Evolutionary conservation across 2,888 invertebrate species (phyloP).

Genomic region (Marronus borbonicus): DNA sequence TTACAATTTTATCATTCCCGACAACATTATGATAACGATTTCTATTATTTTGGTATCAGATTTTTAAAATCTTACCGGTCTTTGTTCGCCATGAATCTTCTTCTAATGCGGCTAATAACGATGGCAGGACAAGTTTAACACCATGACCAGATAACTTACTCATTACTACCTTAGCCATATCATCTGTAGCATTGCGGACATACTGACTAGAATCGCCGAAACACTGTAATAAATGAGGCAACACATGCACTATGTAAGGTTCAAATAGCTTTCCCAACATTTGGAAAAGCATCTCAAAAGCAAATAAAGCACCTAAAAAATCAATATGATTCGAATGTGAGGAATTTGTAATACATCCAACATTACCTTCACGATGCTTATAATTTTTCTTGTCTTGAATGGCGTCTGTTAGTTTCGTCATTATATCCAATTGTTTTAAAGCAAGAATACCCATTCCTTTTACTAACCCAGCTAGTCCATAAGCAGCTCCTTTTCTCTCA

Average conservation of each 20-base stretch:
- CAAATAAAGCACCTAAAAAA: slow-evolving; percentile 87
- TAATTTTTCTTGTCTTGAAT: slow-evolving; percentile 98
- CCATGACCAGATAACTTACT: slow-evolving; percentile 96
- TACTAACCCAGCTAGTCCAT: slow-evolving; percentile 96
- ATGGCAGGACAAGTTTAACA: slow-evolving; percentile 96
- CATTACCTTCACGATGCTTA: slow-evolving; percentile 88
- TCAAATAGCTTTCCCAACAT: slow-evolving; percentile 97
- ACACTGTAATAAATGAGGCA: slow-evolving; percentile 94
- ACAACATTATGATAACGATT: too few relatives aligned
- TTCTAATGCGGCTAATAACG: slow-evolving; percentile 92
- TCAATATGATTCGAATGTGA: background rate
- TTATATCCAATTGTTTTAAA: slow-evolving; percentile 95
- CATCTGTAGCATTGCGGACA: slow-evolving; percentile 96
- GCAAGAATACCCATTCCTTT: slow-evolving; percentile 98
- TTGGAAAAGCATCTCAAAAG: slow-evolving; percentile 96
- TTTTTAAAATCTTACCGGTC: slow-evolving; percentile 75
- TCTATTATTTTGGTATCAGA: background rate
- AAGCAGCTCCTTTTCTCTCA: slow-evolving; percentile 95
- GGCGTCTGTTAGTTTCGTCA: slow-evolving; percentile 92
- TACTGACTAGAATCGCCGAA: slow-evolving; percentile 97
- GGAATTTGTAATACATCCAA: too few relatives aligned
- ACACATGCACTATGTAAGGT: slow-evolving; percentile 97
- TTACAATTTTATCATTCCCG: too few relatives aligned
- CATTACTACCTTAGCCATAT: slow-evolving; percentile 96
- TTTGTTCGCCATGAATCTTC: slow-evolving; percentile 99